Base-by-base conservation (phyloP, 2,797 vertebrate genomes). In the Bradypodion pumilum region DNA sequence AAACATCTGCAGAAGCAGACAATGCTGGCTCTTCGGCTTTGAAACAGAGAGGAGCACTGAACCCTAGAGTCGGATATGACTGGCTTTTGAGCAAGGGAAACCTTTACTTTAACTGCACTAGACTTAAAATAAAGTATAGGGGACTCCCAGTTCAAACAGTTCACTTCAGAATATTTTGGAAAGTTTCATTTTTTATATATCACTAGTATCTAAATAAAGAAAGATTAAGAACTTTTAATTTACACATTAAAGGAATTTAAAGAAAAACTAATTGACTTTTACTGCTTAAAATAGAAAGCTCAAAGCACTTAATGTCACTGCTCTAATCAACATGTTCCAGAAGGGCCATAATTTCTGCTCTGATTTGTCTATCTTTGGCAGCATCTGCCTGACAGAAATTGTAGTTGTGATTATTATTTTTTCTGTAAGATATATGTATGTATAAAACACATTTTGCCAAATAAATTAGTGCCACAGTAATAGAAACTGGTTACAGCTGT, bases 211-310 rank as follows among this genome's bases (percentile, higher is more conserved):
- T 78, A 72, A 27, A 76, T 60, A 75, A 63, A 21, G 40, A 49
- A 83, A 29, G 74, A 85, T 85, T 84, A 66, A 72, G n/a, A 80
- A 52, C 40, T 63, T 70, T 66, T 69, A 69, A 82, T 85, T 78
- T 88, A 84, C 49, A 87, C 40, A 81, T 82, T 82, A 85, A 49
- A 85, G 49, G 40, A 78, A 85, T 60, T 27, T 78, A 74, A 32
- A 2, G 56, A 59, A 75, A 78, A 87, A 46, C 12, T 19, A 66
- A 4, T 77, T 81, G 13, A 66, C 4, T 80, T 65, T 56, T 82
- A 87, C 2, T 4, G 80, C 85, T 83, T 63, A 83, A 91, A 88
- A 80, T 35, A 82, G 80, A 86, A 90, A 44, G 2, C 7, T 0
- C 68, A 85, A 81, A 29, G 65, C 29, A 69, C 23, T 83, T 86